A percentile compares a stretch with the other conserved stretches of the same genome.
Evolutionary conservation across 1,140 invertebrate genomes (phyloP).

Genomic region (Eulimnadia texana): DNA sequence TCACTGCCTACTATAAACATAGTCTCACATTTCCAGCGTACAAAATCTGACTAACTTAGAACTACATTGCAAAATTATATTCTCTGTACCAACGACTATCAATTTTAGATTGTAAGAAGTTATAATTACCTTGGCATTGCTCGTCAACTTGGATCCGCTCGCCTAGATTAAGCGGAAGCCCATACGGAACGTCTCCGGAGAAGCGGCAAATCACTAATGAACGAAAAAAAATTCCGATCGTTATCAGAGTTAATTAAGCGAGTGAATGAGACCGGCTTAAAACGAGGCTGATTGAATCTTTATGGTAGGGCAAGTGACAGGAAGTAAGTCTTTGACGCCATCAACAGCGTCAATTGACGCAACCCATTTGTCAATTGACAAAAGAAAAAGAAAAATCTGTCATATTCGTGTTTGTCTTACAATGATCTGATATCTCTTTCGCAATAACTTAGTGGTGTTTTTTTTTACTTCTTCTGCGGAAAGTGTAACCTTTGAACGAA

Average conservation of each 20-base stretch:
- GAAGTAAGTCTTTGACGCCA: not conserved
- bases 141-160: slow-evolving; percentile 81
- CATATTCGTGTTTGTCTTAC: too few relatives aligned
- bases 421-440: too few relatives aligned
- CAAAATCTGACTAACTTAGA: not conserved
- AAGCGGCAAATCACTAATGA: slow-evolving; percentile 77
- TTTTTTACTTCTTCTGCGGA: too few relatives aligned
- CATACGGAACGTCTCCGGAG: slow-evolving; percentile 63
- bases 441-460: too few relatives aligned
- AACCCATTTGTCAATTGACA: too few relatives aligned
- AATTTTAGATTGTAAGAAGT: too few relatives aligned
- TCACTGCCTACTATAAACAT: not conserved
- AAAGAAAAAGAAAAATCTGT: too few relatives aligned
- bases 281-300: too few relatives aligned
- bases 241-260: slow-evolving; percentile 18
- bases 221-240: slow-evolving; percentile 26
- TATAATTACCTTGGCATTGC: slow-evolving; percentile 55
- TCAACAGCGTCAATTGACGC: too few relatives aligned
- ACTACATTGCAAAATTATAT: not conserved
- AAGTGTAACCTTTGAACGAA: too few relatives aligned
- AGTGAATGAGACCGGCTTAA: too few relatives aligned
- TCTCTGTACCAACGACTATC: not conserved
- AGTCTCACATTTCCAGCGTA: slow-evolving; percentile 7
- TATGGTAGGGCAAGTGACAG: not conserved
- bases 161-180: slow-evolving; percentile 69